Evolutionary conservation across 2,888 invertebrate species (phyloP).

Genomic region (Tenthredo scrophulariae): DNA sequence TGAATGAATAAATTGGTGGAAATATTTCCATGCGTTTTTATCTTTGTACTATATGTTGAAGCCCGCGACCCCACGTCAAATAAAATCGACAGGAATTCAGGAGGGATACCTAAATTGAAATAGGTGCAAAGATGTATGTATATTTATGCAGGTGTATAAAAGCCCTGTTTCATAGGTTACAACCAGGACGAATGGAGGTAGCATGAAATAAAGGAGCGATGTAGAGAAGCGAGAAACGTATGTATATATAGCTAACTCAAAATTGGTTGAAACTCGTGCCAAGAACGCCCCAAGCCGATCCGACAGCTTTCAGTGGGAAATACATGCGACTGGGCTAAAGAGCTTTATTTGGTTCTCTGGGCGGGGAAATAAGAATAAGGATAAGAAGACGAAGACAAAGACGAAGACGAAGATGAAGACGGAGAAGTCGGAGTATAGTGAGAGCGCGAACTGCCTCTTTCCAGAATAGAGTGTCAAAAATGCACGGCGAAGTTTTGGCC

Average conservation of each 20-base stretch:
- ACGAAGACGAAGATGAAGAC: not conserved
- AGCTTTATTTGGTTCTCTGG: constrained; percentile 46
- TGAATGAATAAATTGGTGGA: no score
- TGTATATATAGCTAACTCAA: constrained; percentile 47
- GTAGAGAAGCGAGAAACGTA: not conserved
- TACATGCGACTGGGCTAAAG: constrained; percentile 38
- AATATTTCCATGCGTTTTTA: no score
- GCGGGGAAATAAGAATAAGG: constrained; percentile 13
- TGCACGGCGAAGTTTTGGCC: constrained; percentile 13
- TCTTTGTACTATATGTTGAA: not conserved
- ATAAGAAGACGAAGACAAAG: not conserved
- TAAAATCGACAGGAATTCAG: not conserved
- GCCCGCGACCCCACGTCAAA: not conserved
- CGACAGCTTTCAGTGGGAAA: constrained; percentile 36
- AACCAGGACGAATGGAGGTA: not conserved
- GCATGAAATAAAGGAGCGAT: not conserved
- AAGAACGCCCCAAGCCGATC: constrained; percentile 42
- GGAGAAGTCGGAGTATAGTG: not conserved
- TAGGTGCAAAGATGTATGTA: not conserved
- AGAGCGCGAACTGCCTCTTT: not conserved
- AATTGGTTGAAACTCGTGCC: constrained; percentile 51
- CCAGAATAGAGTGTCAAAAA: constrained; percentile 24
- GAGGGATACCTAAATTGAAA: not conserved
- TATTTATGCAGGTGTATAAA: constrained; percentile 18
- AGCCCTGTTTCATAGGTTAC: not conserved